These are phyloP conservation scores for Scyliorhinus canicula DNA, from an alignment of 2,797 vertebrate genomes.

Conservation along the genomic window DNA sequence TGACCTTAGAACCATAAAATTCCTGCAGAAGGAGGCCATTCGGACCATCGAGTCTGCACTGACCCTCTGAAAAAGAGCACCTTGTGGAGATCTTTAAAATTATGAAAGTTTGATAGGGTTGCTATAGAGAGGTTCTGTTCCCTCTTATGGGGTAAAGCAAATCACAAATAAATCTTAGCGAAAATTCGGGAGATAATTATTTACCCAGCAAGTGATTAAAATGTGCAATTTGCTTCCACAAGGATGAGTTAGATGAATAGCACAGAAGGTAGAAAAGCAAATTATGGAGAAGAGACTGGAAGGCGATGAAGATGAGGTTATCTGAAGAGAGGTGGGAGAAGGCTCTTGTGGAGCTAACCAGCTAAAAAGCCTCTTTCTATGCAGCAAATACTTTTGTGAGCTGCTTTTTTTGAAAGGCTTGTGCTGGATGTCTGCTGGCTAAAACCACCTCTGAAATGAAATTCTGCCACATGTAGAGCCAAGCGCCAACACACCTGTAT, in stretches of 20 bases:
- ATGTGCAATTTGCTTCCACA: neutral
- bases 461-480: neutral
- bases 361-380: neutral
- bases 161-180: neutral
- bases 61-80: too few relatives aligned
- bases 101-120: neutral
- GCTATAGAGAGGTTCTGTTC: neutral
- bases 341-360: neutral
- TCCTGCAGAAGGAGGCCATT: too few relatives aligned
- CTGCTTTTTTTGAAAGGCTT: neutral
- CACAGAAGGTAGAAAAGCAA: neutral
- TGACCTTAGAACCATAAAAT: too few relatives aligned
- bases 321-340: neutral
- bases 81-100: neutral
- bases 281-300: neutral
- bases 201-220: neutral
- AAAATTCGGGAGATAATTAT: neutral
- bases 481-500: conserved; percentile 58
- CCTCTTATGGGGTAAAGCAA: neutral
- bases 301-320: neutral
- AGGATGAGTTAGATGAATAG: neutral
- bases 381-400: neutral
- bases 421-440: neutral
- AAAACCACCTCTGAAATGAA: neutral
- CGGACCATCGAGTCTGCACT: too few relatives aligned